Evolutionary conservation across 2,888 invertebrate genomes (phyloP), one percentile per base, ranked within the genome.

Genomic region (Drosophila helvetica): DNA sequence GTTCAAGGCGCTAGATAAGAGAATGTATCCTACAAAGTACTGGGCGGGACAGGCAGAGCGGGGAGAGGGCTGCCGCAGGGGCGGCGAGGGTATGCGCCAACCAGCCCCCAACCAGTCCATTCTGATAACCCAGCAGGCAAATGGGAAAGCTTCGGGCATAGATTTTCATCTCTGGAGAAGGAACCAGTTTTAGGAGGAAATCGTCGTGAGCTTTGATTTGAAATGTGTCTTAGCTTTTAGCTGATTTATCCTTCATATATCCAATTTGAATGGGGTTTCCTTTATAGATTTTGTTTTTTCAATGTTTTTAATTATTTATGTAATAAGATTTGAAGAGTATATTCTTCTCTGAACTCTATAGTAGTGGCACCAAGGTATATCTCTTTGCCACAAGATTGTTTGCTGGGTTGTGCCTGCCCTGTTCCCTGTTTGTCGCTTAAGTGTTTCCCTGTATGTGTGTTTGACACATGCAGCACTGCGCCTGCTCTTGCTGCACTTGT

Each of bases 1-100:
- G 90, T 89, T 88, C 89, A 86, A 89, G 90, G 90, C 90, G 90
- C 90, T 90, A 90, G 90, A 90, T 90, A 90, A 90, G 84, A 74
- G 68, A 70, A 78, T 77, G 67, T 70, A 62, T 70, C 70, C 55
- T 68, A 84, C 78, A 73, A 77, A 80, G 66, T 58, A 63, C 57
- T 73, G 77, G 67, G 55, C 67, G 30, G 8, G 53, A 43, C 59
- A 59, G 58, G 43, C 48, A 12, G 54, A 50, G 52, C 27, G 27
- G 33, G 38, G 55, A 7, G 17, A 54, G 51, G 42, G 18, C 18
- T 38, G 15, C 38, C 15, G 38, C 6, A n/a, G 7, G 15, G 7
- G 30, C n/a, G 22, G 59, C 53, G 22, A 25, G 46, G 55, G 48
- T 57, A 46, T 69, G 60, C 55, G 69, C 68, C 56, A 69, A 43